Percentiles rank a stretch among this genome's conserved stretches.
Evolutionary conservation across 1,140 invertebrate species (phyloP).

Genomic region (Metopolophium dirhodum): DNA sequence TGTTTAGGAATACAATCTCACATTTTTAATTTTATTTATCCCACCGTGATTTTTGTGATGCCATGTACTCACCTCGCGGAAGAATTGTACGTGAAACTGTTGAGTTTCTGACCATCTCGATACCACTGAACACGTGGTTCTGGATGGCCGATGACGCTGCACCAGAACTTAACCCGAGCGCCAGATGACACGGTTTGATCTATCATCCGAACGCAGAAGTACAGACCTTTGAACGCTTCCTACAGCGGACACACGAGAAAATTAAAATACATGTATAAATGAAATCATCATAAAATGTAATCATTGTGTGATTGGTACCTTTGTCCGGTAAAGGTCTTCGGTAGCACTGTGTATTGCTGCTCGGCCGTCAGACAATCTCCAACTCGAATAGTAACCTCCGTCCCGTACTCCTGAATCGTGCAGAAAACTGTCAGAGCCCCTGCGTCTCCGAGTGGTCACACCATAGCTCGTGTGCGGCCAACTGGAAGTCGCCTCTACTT

Average conservation of each 20-base stretch:
- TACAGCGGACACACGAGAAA: not conserved
- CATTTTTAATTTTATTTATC: too few species aligned
- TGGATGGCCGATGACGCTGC: conserved; percentile 81
- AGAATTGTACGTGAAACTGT: conserved; percentile 24
- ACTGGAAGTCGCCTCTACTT: not conserved
- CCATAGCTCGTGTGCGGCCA: not conserved
- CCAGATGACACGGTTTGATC: conserved; percentile 78
- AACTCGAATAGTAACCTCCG: not conserved
- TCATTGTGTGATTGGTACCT: not conserved
- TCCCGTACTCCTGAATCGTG: not conserved
- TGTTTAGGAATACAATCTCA: not conserved
- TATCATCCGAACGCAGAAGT: conserved; percentile 81
- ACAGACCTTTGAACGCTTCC: conserved; percentile 64
- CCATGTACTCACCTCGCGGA: not conserved
- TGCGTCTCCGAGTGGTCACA: not conserved
- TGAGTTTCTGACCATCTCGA: conserved; percentile 70
- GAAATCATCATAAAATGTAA: not conserved
- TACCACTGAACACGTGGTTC: conserved; percentile 84
- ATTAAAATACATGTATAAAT: not conserved
- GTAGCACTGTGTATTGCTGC: not conserved
- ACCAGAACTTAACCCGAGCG: conserved; percentile 79
- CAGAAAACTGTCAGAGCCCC: conserved; percentile 15
- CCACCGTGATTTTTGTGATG: not conserved
- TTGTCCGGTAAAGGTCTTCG: not conserved
- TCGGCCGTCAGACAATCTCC: not conserved